phyloP scores from a whole-genome alignment of 2,113 vertebrate genomes.

The Stegastes partitus region DNA sequence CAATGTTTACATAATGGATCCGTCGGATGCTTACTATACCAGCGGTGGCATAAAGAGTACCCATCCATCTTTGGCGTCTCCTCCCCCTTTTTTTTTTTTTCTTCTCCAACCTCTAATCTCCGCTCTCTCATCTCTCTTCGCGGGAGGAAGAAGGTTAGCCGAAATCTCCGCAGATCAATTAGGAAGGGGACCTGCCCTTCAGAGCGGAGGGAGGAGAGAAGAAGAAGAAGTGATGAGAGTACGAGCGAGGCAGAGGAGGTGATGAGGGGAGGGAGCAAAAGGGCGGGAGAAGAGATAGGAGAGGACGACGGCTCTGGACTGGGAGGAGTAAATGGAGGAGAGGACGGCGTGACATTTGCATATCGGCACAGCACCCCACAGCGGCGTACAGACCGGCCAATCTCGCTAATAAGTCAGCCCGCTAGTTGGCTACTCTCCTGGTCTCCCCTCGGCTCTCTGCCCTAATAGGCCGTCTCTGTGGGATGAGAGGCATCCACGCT shows the following conservation, averaged over 20 bases:
- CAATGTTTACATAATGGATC: constrained; percentile 63
- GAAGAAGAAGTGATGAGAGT: constrained; percentile 33
- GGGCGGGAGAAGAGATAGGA: constrained; percentile 40
- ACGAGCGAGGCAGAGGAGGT: constrained; percentile 30
- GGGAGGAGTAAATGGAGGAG: constrained; percentile 71
- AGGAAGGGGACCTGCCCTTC: constrained; percentile 93
- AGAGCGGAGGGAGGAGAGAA: constrained; percentile 58
- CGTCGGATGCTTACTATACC: constrained; percentile 46
- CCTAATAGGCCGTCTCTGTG: constrained; percentile 92
- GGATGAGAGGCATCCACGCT: constrained; percentile 90
- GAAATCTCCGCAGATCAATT: constrained; percentile 96
- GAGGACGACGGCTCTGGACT: constrained; percentile 28
- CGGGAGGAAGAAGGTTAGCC: constrained; percentile 87
- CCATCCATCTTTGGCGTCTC: constrained; percentile 71
- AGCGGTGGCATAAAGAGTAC: constrained; percentile 51
- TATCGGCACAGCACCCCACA: constrained; percentile 90
- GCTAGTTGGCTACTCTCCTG: constrained; percentile 93
- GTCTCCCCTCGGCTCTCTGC: constrained; percentile 92
- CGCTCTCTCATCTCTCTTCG: constrained; percentile 72
- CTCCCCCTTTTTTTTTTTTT: constrained; percentile 60
- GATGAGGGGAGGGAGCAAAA: constrained; percentile 10
- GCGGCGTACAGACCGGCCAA: constrained; percentile 89
- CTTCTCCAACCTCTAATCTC: constrained; percentile 65
- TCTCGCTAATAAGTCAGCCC: constrained; percentile 92
- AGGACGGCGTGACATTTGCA: constrained; percentile 92